Evolutionary conservation across 2,797 vertebrate genomes (phyloP), one percentile per base, ranked within the genome.

Genomic region (Falco novaeseelandiae): DNA sequence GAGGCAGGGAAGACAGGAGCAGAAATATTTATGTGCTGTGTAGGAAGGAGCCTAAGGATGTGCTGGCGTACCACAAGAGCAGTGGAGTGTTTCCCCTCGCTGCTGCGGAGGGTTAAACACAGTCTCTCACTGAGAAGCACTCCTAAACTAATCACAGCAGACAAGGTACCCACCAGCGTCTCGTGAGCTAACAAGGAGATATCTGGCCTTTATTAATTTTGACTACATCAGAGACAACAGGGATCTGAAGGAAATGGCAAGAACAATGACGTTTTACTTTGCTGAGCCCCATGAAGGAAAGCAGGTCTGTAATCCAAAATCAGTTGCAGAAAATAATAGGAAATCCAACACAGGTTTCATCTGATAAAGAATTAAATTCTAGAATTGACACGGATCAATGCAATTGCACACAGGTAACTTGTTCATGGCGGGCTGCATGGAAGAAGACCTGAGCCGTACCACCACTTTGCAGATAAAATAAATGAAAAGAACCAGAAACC

Each of bases 1-100:
- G 76, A 94, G 78, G 36, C 63, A 86, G n/a, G 65, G 77, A 86
- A 90, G 77, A 63, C 52, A 83, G 76, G 9, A 85, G 27, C 44
- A 71, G 89, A 95, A 97, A 94, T 80, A 85, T 67, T 86, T 44
- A 63, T 85, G 48, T 46, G 52, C 55, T 80, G 38, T 12, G 57
- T 57, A 40, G 72, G 84, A 54, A 72, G 63, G 61, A 91, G 65
- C 36, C 87, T n/a, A 22, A 89, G 69, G 79, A 87, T 49, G 38
- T 70, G 63, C 58, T 46, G 46, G 67, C 5, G 5, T 15, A 61
- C 27, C 55, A 32, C 0, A 1, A 76, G 70, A 89, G 52, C 38
- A 0, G 0, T 8, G 22, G 55, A 89, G 63, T 23, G 22, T 38
- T 91, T 83, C 49, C 57, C 51, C 42, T 79, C 0, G 0, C 42